Evolutionary conservation across 1,140 invertebrate species (phyloP), one percentile per base, ranked within the genome.

Genomic region (Trichoplusia ni): DNA sequence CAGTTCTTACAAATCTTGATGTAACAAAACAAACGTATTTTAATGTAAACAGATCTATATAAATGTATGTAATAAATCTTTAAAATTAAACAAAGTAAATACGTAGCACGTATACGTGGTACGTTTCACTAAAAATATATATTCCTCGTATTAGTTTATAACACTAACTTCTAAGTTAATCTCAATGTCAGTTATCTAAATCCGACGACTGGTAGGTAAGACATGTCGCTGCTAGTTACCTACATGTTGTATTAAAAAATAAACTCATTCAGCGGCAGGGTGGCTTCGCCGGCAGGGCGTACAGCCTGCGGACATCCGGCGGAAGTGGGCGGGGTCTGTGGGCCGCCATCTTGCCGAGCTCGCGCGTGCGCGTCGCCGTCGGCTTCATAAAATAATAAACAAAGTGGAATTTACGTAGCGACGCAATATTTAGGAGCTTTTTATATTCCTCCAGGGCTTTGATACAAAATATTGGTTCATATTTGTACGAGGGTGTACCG

Each of bases 251-350:
- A 42, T 42, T n/a, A 16, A 58, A 54, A 58, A 58, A 44, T 31
- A 58, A 44, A 40, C 9, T 44, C 23, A 60, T 60, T 25, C 18
- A 47, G 14, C 25, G 16, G n/a, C 69, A 67, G 71, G 70, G 74
- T 77, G 70, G 73, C 66, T 70, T 66, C 64, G 53, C 53, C 65
- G 27, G 59, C 51, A 54, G 71, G 63, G 63, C 74, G 80, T 27
- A 31, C 9, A 40, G 35, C 40, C 49, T 19, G 46, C 64, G 67
- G 81, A 86, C 77, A 70, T 86, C 84, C 86, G 84, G 71, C 82
- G 83, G 85, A 88, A 84, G 75, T 78, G 69, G 85, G 85, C 78
- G 85, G 81, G 44, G 70, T 64, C 13, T 23, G n/a, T 9, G n/a
- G 35, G 77, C 71, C 75, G 85, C 85, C 85, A 88, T 88, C 71